phyloP scores from a whole-genome alignment of 2,113 vertebrate genomes.

The Oryzias woworae region DNA sequence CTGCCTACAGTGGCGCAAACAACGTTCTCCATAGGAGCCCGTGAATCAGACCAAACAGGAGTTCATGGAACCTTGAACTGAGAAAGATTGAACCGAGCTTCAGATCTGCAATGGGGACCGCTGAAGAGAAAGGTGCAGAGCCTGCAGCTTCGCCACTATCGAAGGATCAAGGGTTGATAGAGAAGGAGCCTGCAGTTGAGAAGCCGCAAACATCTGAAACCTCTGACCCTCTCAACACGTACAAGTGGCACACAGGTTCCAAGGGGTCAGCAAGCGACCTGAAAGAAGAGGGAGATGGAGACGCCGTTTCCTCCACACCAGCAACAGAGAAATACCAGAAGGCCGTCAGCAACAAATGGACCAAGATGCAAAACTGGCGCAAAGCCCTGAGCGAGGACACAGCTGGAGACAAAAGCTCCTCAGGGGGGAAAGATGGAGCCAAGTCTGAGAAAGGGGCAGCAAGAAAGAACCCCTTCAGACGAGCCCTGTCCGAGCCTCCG shows the following conservation, averaged over 20 bases:
- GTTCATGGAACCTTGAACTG: constrained; percentile 20
- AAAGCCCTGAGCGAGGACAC: constrained; percentile 78
- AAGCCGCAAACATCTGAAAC: constrained; percentile 41
- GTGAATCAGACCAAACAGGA: not conserved
- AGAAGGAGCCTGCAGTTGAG: constrained; percentile 46
- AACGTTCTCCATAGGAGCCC: not conserved
- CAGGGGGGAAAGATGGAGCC: constrained; percentile 5
- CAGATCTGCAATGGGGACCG: constrained; percentile 65
- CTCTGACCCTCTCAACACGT: constrained; percentile 65
- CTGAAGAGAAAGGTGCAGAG: constrained; percentile 64
- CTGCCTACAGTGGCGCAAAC: not conserved
- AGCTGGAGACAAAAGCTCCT: constrained; percentile 41
- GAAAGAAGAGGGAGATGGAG: constrained; percentile 42
- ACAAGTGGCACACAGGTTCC: constrained; percentile 78
- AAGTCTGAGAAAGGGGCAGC: constrained; percentile 38
- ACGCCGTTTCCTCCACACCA: constrained; percentile 24
- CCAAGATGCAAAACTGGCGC: constrained; percentile 82
- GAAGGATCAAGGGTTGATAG: constrained; percentile 51
- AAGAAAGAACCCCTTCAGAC: constrained; percentile 83
- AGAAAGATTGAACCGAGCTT: not conserved
- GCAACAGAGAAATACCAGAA: constrained; percentile 60
- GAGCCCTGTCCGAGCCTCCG: constrained; percentile 82
- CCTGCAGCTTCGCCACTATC: constrained; percentile 35
- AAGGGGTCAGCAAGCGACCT: constrained; percentile 40
- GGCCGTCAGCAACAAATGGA: constrained; percentile 74